phyloP scores from a whole-genome alignment of 2,888 invertebrate species.

The Tribolium freemani region DNA sequence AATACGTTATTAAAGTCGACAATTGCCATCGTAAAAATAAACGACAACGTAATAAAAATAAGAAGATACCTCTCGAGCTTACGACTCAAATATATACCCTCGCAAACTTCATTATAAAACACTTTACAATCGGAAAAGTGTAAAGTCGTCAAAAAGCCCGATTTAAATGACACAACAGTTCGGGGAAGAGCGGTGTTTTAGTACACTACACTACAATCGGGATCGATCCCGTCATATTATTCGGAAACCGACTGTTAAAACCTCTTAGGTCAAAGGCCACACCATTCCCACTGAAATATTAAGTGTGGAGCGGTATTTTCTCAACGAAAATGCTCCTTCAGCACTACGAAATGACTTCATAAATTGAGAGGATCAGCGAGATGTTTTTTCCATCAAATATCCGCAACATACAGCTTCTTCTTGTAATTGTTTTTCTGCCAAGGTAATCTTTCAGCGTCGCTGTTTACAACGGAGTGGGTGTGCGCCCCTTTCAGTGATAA shows the following conservation, averaged over 20 bases:
- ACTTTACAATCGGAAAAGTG: conserved; percentile 32
- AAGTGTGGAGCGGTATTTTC: conserved; percentile 8
- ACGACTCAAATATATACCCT: conserved; percentile 13
- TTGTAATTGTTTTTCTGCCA: neutral
- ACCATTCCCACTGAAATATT: conserved; percentile 17
- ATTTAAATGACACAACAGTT: conserved; percentile 2
- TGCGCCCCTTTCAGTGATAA: neutral
- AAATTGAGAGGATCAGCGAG: neutral
- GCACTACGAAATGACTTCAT: conserved; percentile 12
- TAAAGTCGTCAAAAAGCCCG: conserved; percentile 14
- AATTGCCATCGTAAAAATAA: conserved; percentile 41
- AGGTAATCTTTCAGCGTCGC: neutral
- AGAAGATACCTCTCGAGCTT: conserved; percentile 11
- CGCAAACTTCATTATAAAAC: conserved; percentile 30
- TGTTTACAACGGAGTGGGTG: neutral
- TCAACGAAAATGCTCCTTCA: neutral
- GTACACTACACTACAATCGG: conserved; percentile 9
- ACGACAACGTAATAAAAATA: conserved; percentile 30
- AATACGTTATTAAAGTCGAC: conserved; percentile 34
- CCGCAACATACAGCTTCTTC: neutral
- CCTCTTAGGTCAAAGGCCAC: conserved; percentile 10
- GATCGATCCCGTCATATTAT: conserved; percentile 1
- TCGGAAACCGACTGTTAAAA: conserved; percentile 10
- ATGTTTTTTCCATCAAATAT: neutral
- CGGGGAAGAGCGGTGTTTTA: neutral